phyloP scores from a whole-genome alignment of 2,797 vertebrate genomes.

The Darevskia nairensis region DNA sequence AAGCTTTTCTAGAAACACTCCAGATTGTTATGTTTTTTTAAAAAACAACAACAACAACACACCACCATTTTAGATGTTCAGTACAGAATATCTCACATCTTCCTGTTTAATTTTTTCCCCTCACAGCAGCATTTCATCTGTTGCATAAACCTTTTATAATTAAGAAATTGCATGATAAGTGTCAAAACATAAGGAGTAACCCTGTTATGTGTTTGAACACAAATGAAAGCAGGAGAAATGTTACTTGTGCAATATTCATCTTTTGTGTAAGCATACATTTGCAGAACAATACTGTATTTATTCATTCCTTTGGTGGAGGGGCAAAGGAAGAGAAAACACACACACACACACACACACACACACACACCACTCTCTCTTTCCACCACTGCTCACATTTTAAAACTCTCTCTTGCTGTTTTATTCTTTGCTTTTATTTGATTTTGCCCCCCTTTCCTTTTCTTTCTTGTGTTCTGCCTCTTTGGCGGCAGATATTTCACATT shows the following conservation, averaged over 20 bases:
- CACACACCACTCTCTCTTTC: conserved; percentile 8
- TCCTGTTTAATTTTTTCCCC: conserved; percentile 12
- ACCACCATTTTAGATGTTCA: conserved; percentile 36
- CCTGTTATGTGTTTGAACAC: conserved; percentile 60
- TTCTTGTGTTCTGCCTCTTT: conserved; percentile 65
- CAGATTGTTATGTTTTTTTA: conserved; percentile 14
- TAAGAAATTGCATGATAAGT: conserved; percentile 66
- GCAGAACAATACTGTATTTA: conserved; percentile 41
- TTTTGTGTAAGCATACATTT: conserved; percentile 33
- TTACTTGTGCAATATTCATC: conserved; percentile 18
- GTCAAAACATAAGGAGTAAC: conserved; percentile 60
- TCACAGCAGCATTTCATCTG: conserved; percentile 40
- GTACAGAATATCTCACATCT: conserved; percentile 15
- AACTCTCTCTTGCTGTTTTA: conserved; percentile 64
- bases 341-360: too few relatives aligned
- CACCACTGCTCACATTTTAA: conserved; percentile 56
- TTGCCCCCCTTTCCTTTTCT: conserved; percentile 52
- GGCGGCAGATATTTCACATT: conserved; percentile 72
- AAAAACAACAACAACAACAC: neutral
- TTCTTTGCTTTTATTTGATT: conserved; percentile 72
- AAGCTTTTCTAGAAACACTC: conserved; percentile 17
- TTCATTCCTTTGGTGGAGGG: conserved; percentile 5
- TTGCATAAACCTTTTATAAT: conserved; percentile 62
- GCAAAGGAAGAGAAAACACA: neutral
- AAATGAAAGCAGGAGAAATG: conserved; percentile 46